These are phyloP conservation scores for Dysmachus trigonus DNA, from an alignment of 2,888 invertebrate species.

Conservation along the genomic window DNA sequence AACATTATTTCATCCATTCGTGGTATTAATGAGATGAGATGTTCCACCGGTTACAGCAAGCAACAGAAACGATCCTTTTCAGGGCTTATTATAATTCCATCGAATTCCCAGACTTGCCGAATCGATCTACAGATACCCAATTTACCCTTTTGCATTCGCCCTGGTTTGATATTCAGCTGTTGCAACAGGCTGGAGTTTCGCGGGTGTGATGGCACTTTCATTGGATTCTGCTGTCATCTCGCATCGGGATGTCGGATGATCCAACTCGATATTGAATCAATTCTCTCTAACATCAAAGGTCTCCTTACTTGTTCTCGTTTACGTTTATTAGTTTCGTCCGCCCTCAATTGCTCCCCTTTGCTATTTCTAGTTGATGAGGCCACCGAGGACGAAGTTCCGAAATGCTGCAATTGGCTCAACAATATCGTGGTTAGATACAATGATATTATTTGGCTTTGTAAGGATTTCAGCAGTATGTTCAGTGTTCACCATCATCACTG, in stretches of 20 bases:
- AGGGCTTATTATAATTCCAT: slow-evolving; percentile 56
- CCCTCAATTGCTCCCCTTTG: no score
- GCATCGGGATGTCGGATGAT: slow-evolving; percentile 54
- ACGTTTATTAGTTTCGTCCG: not conserved
- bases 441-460: no score
- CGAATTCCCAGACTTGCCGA: slow-evolving; percentile 44
- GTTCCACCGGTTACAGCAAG: not conserved
- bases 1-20: not conserved
- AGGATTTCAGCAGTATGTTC: no score
- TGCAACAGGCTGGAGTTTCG: slow-evolving; percentile 58
- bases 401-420: no score
- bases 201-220: slow-evolving; percentile 60
- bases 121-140: slow-evolving; percentile 32
- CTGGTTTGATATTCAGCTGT: no score
- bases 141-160: slow-evolving; percentile 57
- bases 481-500: no score
- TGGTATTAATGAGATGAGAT: no score
- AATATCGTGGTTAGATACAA: no score
- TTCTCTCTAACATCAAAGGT: not conserved
- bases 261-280: not conserved
- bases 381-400: no score
- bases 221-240: slow-evolving; percentile 59
- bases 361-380: no score
- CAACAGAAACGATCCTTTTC: not conserved
- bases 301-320: not conserved